Evolutionary conservation across 2,797 vertebrate genomes (phyloP).

Genomic region (Cheracebus regulus): DNA sequence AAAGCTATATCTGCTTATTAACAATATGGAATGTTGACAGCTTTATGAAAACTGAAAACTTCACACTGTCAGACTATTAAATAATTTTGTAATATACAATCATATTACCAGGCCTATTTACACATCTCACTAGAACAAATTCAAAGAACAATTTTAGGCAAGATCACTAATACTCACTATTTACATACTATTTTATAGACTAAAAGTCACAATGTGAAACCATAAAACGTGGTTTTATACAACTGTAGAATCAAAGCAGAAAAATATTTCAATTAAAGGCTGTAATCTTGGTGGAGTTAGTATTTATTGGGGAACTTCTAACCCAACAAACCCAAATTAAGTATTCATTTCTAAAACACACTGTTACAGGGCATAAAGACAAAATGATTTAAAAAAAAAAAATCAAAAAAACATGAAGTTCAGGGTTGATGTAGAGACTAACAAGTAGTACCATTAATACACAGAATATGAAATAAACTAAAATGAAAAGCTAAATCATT

Average conservation of each 20-base stretch:
- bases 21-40: background rate
- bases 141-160: constrained; percentile 17
- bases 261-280: constrained; percentile 19
- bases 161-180: background rate
- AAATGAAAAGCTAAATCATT: background rate
- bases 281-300: background rate
- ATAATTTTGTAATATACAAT: background rate
- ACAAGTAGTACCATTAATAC: background rate
- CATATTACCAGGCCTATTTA: background rate
- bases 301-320: background rate
- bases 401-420: background rate
- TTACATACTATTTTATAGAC: constrained; percentile 20
- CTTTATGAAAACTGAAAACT: constrained; percentile 18
- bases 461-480: background rate
- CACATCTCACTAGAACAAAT: constrained; percentile 1
- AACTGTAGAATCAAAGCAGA: background rate
- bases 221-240: background rate
- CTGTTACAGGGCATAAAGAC: background rate
- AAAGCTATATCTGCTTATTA: background rate
- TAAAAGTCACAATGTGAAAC: constrained; percentile 31
- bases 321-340: background rate
- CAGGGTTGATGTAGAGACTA: background rate
- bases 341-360: constrained; percentile 35
- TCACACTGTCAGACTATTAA: background rate
- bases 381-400: background rate